A percentile compares a stretch with the other conserved stretches of the same genome.
Conservation (phyloP, 2,888 invertebrate species). For the Notodonta ziczac region DNA sequence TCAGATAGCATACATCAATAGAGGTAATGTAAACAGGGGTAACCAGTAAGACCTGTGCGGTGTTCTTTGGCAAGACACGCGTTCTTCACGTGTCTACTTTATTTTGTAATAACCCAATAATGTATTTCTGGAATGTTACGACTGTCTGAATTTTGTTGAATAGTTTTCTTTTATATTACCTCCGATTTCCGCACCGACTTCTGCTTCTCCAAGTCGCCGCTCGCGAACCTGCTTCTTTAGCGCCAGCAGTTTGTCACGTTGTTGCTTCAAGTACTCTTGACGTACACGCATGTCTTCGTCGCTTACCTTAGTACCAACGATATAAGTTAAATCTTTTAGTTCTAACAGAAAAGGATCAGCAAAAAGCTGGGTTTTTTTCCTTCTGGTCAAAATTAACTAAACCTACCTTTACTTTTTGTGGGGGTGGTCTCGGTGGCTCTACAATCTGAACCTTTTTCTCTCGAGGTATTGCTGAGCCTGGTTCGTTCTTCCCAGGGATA, state of each 20-base stretch:
- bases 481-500: slow-evolving; percentile 27
- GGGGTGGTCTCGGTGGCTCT: slow-evolving; percentile 51
- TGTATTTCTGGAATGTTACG: background rate
- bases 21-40: no score
- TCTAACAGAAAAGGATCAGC: no score
- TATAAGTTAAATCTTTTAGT: no score
- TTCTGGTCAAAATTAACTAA: no score
- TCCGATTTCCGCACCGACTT: slow-evolving; percentile 79
- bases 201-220: slow-evolving; percentile 88
- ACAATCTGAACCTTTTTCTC: slow-evolving; percentile 36
- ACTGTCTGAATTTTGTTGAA: background rate
- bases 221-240: slow-evolving; percentile 95
- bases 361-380: no score
- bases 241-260: slow-evolving; percentile 95
- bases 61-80: no score
- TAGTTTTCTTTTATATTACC: slow-evolving; percentile 43
- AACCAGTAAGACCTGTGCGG: no score
- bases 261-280: slow-evolving; percentile 93
- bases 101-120: no score
- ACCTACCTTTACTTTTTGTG: slow-evolving; percentile 68
- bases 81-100: no score
- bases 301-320: slow-evolving; percentile 56
- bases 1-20: no score
- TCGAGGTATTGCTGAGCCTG: slow-evolving; percentile 16
- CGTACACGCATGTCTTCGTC: slow-evolving; percentile 89